phyloP scores from a whole-genome alignment of 1,140 invertebrate species.

The Drosophila varians region DNA sequence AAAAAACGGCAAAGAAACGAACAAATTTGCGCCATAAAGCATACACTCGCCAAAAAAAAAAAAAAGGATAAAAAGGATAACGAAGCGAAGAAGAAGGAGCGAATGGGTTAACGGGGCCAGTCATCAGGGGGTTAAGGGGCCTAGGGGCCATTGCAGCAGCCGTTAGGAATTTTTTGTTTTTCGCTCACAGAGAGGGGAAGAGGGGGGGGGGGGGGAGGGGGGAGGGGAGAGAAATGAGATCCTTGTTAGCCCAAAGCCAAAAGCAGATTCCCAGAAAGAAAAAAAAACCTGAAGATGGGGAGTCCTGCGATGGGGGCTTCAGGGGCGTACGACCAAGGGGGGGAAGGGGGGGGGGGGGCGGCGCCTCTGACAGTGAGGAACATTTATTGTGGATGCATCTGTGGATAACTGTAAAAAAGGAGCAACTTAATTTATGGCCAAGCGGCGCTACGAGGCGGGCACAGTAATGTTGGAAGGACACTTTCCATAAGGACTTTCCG shows the following conservation, averaged over 20 bases:
- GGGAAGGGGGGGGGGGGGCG: background rate
- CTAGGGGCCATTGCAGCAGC: constrained; percentile 29
- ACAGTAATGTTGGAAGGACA: no score
- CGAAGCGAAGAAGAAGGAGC: constrained; percentile 59
- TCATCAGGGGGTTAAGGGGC: background rate
- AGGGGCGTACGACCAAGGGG: background rate
- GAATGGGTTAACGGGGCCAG: constrained; percentile 15
- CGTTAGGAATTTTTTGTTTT: constrained; percentile 14
- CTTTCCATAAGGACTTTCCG: no score
- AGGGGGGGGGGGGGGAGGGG: no score
- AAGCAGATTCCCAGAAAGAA: constrained; percentile 3
- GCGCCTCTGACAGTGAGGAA: constrained; percentile 36
- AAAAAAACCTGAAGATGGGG: constrained; percentile 28
- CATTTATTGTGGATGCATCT: constrained; percentile 48
- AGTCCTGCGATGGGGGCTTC: constrained; percentile 2
- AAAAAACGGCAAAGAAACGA: constrained; percentile 41
- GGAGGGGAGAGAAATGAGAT: constrained; percentile 17
- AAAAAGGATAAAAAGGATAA: constrained; percentile 4
- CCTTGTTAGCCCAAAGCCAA: constrained; percentile 31
- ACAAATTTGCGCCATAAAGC: constrained; percentile 54
- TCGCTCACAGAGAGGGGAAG: no score
- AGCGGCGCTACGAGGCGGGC: background rate
- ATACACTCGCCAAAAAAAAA: constrained; percentile 19
- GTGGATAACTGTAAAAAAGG: constrained; percentile 33
- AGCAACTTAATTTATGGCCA: constrained; percentile 22